These are phyloP conservation scores for Drosophila demipolita DNA, from an alignment of 2,888 invertebrate genomes.

Conservation along the genomic window DNA sequence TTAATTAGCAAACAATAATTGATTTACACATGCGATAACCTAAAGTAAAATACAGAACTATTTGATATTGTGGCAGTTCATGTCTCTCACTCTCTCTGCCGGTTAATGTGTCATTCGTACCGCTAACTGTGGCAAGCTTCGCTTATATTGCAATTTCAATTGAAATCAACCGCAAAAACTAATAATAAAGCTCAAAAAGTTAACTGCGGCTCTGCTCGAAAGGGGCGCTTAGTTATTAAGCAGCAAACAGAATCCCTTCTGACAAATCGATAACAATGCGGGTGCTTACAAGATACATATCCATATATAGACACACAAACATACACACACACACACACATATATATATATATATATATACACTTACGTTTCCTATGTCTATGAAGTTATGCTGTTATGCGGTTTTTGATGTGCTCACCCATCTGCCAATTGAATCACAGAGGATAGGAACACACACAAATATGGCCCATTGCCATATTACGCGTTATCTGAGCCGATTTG, in stretches of 20 bases:
- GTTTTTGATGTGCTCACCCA: slow-evolving; percentile 48
- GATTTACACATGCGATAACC: slow-evolving; percentile 16
- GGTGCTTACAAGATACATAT: slow-evolving; percentile 42
- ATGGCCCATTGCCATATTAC: slow-evolving; percentile 22
- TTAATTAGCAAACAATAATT: background rate
- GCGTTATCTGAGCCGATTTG: slow-evolving; percentile 53
- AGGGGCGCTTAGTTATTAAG: slow-evolving; percentile 18
- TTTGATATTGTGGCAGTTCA: slow-evolving; percentile 10
- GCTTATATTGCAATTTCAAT: slow-evolving; percentile 76
- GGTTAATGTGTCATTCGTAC: slow-evolving; percentile 59
- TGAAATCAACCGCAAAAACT: slow-evolving; percentile 80
- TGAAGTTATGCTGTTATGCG: slow-evolving; percentile 57
- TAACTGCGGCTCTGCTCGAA: slow-evolving; percentile 39
- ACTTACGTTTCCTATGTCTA: slow-evolving; percentile 56
- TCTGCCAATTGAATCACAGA: slow-evolving; percentile 60
- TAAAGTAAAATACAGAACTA: slow-evolving; percentile 8
- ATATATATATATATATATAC: background rate
- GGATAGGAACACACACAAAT: slow-evolving; percentile 37
- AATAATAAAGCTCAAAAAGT: slow-evolving; percentile 71
- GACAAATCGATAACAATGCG: slow-evolving; percentile 63
- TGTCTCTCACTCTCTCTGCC: background rate
- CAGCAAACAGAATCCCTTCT: slow-evolving; percentile 16
- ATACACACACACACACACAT: slow-evolving; percentile 4
- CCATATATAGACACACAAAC: background rate
- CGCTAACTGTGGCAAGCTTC: slow-evolving; percentile 62